Percentiles rank a stretch among this genome's conserved stretches.
Conservation (phyloP, 2,113 vertebrate species). For the Hippocampus mohnikei region DNA sequence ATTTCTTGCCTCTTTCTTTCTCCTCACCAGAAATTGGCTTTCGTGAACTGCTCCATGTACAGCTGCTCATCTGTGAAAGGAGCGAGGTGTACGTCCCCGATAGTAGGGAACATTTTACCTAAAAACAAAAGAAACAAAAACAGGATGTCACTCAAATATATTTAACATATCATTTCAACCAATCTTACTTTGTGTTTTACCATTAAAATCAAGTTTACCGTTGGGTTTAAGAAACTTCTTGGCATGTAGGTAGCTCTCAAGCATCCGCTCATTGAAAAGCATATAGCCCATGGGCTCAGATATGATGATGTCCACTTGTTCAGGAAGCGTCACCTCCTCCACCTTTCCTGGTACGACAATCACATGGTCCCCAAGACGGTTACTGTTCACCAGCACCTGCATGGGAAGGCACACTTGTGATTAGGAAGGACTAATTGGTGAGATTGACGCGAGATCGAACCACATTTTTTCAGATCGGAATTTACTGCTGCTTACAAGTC, state of each 20-base stretch:
- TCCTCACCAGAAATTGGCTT: conserved; percentile 95
- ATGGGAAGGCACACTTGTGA: background rate
- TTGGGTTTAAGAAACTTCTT: conserved; percentile 93
- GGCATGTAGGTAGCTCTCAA: conserved; percentile 95
- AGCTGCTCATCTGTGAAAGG: conserved; percentile 97
- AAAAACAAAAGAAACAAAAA: conserved; percentile 9
- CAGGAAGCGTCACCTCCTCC: conserved; percentile 87
- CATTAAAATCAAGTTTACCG: conserved; percentile 59
- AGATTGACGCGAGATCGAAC: background rate
- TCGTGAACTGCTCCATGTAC: conserved; percentile 98
- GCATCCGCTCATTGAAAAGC: conserved; percentile 96
- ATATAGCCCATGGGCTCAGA: conserved; percentile 98
- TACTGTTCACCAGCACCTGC: conserved; percentile 92
- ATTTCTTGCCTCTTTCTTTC: background rate
- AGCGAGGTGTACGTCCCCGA: conserved; percentile 91
- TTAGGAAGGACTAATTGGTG: background rate
- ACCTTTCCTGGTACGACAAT: conserved; percentile 93
- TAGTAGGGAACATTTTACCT: conserved; percentile 98
- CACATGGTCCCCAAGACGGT: conserved; percentile 86
- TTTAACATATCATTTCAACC: background rate
- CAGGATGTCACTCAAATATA: no score
- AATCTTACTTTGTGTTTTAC: background rate
- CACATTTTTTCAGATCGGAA: background rate
- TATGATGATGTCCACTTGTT: conserved; percentile 96
- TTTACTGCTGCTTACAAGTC: background rate